Percentiles rank a stretch among this genome's conserved stretches.
Conservation (phyloP, 2,888 invertebrate genomes). For the Polia nebulosa region DNA sequence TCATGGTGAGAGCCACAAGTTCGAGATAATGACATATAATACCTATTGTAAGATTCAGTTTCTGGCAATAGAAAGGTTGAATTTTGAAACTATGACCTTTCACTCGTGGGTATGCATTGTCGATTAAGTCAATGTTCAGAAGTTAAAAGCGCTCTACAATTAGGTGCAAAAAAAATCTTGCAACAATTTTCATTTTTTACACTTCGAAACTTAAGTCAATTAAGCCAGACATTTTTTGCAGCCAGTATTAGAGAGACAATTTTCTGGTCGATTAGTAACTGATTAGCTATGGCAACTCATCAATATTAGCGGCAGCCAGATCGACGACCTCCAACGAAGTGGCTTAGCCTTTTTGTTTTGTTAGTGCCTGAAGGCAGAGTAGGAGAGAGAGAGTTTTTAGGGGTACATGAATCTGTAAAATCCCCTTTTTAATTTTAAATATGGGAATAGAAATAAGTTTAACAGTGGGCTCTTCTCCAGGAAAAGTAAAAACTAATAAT, state of each 20-base stretch:
- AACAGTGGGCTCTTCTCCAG: no score
- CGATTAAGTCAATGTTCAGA: not conserved
- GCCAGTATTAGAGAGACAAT: conserved; percentile 33
- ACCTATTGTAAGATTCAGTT: not conserved
- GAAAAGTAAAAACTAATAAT: no score
- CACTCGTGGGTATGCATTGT: not conserved
- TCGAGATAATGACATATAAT: not conserved
- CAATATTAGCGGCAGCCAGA: conserved; percentile 30
- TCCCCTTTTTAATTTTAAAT: no score
- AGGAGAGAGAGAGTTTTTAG: conserved; percentile 7
- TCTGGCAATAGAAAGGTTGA: no score
- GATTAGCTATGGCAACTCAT: conserved; percentile 49
- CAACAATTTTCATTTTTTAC: conserved; percentile 17
- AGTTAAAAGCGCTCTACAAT: not conserved
- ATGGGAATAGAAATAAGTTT: no score
- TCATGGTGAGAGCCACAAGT: not conserved
- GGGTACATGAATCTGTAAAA: not conserved
- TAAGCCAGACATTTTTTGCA: conserved; percentile 32
- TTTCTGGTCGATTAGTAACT: conserved; percentile 49
- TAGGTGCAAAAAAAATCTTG: not conserved
- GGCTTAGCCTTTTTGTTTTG: conserved; percentile 1
- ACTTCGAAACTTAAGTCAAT: conserved; percentile 12
- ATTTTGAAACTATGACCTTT: not conserved
- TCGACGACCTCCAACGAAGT: conserved; percentile 43
- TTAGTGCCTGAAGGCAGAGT: conserved; percentile 13